Percentiles rank a stretch among this genome's conserved stretches.
Conservation (phyloP, 2,797 vertebrate species). For the Melanotaenia boesemani region DNA sequence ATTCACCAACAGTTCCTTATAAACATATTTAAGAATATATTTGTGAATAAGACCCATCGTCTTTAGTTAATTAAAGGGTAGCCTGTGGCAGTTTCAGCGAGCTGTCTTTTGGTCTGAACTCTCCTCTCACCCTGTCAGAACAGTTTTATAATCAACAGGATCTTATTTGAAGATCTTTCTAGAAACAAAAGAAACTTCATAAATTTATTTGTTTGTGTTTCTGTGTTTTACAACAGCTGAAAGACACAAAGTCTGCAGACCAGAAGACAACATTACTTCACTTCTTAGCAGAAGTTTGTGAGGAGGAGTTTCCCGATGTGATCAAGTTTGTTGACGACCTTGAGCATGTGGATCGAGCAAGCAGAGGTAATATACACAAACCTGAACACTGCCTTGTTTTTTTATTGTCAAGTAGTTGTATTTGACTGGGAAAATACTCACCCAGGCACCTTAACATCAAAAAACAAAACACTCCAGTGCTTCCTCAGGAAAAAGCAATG, state of each 20-base stretch:
- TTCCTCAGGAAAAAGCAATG: too few relatives aligned
- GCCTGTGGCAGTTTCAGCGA: not conserved
- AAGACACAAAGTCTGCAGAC: slow-evolving; percentile 95
- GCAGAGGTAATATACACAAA: slow-evolving; percentile 87
- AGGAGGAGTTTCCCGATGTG: slow-evolving; percentile 90
- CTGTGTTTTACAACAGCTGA: slow-evolving; percentile 83
- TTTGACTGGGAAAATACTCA: too few relatives aligned
- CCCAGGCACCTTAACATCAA: too few relatives aligned
- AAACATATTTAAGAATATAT: too few relatives aligned
- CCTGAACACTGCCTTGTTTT: not conserved
- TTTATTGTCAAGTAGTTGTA: too few relatives aligned
- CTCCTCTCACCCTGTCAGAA: not conserved
- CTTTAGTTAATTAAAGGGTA: not conserved
- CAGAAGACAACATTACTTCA: slow-evolving; percentile 95
- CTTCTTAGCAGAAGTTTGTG: slow-evolving; percentile 93
- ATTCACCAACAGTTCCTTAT: too few relatives aligned
- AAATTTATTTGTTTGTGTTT: slow-evolving; percentile 13
- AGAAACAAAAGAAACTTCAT: not conserved
- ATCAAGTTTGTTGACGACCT: slow-evolving; percentile 91
- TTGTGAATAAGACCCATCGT: too few relatives aligned
- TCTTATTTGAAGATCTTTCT: not conserved
- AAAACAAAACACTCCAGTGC: too few relatives aligned
- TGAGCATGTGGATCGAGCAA: slow-evolving; percentile 93
- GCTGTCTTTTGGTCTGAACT: not conserved
- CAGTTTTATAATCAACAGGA: not conserved